phyloP scores from a whole-genome alignment of 2,888 invertebrate genomes.

The Drosophila hamatofila region DNA sequence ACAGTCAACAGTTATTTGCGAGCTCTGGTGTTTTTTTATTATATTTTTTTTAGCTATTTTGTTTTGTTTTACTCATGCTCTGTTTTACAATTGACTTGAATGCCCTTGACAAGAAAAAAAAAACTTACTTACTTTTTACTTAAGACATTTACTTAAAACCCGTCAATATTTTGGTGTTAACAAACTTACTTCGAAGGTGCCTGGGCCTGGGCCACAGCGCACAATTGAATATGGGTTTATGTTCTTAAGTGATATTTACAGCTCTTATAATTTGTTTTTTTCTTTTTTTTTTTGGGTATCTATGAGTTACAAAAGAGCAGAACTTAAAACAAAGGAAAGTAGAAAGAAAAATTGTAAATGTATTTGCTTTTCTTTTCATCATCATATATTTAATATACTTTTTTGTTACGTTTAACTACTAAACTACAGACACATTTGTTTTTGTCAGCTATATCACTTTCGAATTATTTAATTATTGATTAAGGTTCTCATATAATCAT shows the following conservation, averaged over 20 bases:
- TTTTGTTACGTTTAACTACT: constrained; percentile 58
- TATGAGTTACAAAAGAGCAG: constrained; percentile 38
- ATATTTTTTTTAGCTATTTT: constrained; percentile 6
- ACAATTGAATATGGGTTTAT: constrained; percentile 27
- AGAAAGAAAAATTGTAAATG: constrained; percentile 25
- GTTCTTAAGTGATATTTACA: constrained; percentile 62
- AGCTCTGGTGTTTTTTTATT: background rate
- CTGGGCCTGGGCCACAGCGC: constrained; percentile 37
- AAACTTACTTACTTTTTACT: constrained; percentile 57
- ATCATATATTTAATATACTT: constrained; percentile 5
- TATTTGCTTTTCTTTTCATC: constrained; percentile 24
- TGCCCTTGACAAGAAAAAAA: constrained; percentile 44
- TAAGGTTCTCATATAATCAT: constrained; percentile 52
- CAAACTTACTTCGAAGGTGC: constrained; percentile 49
- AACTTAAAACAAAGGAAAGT: background rate
- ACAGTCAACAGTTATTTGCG: too few relatives aligned
- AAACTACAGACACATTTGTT: constrained; percentile 77
- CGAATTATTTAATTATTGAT: constrained; percentile 78
- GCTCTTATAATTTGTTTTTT: constrained; percentile 15
- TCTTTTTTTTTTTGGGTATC: constrained; percentile 2
- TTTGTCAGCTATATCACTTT: constrained; percentile 80
- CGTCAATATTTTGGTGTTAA: constrained; percentile 68
- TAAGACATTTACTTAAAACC: constrained; percentile 70
- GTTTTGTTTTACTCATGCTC: constrained; percentile 19
- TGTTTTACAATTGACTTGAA: constrained; percentile 68